Conservation (phyloP, 2,113 vertebrate genomes). For the Scomber colias region DNA sequence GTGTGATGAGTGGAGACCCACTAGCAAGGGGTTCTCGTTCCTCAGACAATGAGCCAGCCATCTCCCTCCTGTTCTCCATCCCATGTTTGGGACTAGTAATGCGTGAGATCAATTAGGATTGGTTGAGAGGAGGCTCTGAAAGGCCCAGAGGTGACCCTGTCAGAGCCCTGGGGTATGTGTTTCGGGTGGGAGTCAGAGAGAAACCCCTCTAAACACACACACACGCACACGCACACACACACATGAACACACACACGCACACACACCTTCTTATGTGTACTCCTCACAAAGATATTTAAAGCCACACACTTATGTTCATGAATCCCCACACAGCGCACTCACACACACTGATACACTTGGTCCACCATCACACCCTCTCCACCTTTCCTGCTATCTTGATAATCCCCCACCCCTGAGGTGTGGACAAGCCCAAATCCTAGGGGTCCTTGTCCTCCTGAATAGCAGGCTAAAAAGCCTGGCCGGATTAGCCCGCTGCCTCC, state of each 20-base stretch:
- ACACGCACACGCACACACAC: conserved; percentile 6
- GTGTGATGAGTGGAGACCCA: conserved; percentile 55
- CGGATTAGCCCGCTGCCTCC: conserved; percentile 80
- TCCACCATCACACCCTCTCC: conserved; percentile 78
- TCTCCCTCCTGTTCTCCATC: conserved; percentile 75
- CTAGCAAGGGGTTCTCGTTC: conserved; percentile 66
- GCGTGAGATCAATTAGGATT: conserved; percentile 84
- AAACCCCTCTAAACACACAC: conserved; percentile 60
- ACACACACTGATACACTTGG: conserved; percentile 55
- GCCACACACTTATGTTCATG: conserved; percentile 23
- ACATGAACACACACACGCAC: conserved; percentile 45
- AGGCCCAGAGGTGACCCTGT: conserved; percentile 81
- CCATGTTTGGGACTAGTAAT: conserved; percentile 83
- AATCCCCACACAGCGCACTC: conserved; percentile 47
- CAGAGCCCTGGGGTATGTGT: conserved; percentile 72
- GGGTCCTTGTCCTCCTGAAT: conserved; percentile 82
- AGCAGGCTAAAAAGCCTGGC: conserved; percentile 80
- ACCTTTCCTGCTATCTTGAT: conserved; percentile 74
- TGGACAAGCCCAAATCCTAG: conserved; percentile 83
- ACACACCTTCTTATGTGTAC: conserved; percentile 23
- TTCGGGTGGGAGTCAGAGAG: conserved; percentile 44
- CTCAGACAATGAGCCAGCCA: conserved; percentile 77
- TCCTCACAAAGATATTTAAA: conserved; percentile 44
- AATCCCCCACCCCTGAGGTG: conserved; percentile 85
- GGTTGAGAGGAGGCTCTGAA: conserved; percentile 84